Evolutionary conservation across 2,797 vertebrate genomes (phyloP).

Genomic region (Cuniculus paca): DNA sequence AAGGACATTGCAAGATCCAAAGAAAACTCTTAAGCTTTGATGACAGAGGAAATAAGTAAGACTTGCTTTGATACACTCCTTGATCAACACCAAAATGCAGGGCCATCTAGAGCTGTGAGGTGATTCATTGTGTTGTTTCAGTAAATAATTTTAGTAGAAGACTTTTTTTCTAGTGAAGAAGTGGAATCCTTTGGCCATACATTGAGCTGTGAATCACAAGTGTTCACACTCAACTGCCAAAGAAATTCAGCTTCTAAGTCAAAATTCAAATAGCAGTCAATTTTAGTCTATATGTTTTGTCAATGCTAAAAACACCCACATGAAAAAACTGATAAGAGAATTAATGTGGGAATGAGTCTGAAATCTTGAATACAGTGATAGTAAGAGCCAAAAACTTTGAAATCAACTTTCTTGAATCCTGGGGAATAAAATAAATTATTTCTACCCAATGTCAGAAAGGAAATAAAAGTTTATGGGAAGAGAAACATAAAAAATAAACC

Average conservation of each 20-base stretch:
- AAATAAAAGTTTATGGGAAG: neutral
- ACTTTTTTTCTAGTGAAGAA: conserved; percentile 14
- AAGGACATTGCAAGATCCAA: neutral
- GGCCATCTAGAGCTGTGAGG: neutral
- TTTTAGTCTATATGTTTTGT: neutral
- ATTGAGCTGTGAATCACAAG: conserved; percentile 4
- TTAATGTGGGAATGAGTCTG: conserved; percentile 38
- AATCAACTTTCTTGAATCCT: conserved; percentile 19
- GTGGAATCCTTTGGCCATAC: neutral
- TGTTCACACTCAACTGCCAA: neutral
- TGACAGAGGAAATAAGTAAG: neutral
- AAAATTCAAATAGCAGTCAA: neutral
- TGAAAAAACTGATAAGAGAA: neutral
- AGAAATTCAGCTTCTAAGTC: neutral
- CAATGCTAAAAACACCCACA: neutral
- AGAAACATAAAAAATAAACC: conserved; percentile 41
- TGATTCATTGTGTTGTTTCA: neutral
- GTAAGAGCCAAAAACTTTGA: neutral
- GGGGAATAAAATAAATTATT: neutral
- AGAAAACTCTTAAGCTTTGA: conserved; percentile 22
- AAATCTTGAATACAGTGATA: neutral
- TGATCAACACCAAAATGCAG: conserved; percentile 1
- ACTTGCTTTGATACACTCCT: neutral
- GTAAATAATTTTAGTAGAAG: conserved; percentile 1
- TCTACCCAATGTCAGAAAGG: neutral